Evolutionary conservation across 2,888 invertebrate species (phyloP).

Genomic region (Cynaeus angustus): DNA sequence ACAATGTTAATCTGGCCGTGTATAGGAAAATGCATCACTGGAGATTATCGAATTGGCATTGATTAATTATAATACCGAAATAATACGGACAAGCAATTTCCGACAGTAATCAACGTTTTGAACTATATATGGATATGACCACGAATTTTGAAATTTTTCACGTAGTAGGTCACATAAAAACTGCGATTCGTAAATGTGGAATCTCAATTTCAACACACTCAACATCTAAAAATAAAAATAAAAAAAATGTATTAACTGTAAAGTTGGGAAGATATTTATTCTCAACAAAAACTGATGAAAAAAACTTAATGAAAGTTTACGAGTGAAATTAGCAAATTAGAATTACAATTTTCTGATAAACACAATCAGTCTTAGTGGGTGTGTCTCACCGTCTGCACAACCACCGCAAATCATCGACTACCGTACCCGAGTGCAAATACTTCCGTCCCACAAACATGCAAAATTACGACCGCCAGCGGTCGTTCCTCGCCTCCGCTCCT

Average conservation of each 20-base stretch:
- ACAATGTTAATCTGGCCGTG: constrained; percentile 22
- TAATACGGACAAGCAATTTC: constrained; percentile 45
- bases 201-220: too few relatives aligned
- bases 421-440: constrained; percentile 16
- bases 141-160: not conserved
- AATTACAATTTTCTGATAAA: not conserved
- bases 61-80: constrained; percentile 44
- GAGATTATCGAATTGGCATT: constrained; percentile 45
- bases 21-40: constrained; percentile 39
- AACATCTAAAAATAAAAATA: too few relatives aligned
- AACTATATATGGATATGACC: constrained; percentile 20
- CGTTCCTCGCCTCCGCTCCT: not conserved
- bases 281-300: too few relatives aligned
- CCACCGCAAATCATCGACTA: constrained; percentile 3
- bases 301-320: too few relatives aligned
- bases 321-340: too few relatives aligned
- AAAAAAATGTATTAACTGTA: too few relatives aligned
- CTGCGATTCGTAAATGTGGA: too few relatives aligned
- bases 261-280: too few relatives aligned
- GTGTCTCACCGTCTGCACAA: not conserved
- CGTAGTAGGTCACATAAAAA: not conserved
- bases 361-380: not conserved
- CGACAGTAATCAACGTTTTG: constrained; percentile 31
- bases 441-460: constrained; percentile 12
- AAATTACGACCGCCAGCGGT: constrained; percentile 11